These are phyloP conservation scores for Protophormia terraenovae DNA, from an alignment of 2,888 invertebrate species.

Conservation along the genomic window DNA sequence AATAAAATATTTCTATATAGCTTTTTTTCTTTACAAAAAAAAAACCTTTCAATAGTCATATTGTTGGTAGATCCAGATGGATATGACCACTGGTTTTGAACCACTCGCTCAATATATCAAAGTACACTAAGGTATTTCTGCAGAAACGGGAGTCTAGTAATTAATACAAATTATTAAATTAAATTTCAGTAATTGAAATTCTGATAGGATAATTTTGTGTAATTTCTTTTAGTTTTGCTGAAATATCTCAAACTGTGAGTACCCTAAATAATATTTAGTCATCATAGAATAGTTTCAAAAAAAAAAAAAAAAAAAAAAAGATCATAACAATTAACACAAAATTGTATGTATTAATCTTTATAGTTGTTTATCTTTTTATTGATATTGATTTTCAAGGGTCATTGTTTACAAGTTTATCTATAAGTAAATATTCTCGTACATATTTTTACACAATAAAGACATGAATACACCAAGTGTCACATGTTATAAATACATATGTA, in stretches of 20 bases:
- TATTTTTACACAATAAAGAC: not conserved
- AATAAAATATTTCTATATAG: too few relatives aligned
- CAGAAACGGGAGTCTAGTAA: too few relatives aligned
- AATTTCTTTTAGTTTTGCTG: not conserved
- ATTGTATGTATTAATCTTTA: constrained; percentile 20
- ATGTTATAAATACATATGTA: not conserved
- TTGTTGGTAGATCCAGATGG: too few relatives aligned
- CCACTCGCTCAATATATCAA: too few relatives aligned
- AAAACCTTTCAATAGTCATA: too few relatives aligned
- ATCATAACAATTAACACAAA: not conserved
- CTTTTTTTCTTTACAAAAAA: too few relatives aligned
- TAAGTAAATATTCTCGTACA: not conserved
- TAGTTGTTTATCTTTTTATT: constrained; percentile 37
- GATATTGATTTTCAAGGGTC: constrained; percentile 38
- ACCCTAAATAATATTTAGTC: constrained; percentile 3
- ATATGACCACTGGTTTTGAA: too few relatives aligned
- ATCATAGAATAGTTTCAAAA: constrained; percentile 1
- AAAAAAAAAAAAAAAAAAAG: too few relatives aligned
- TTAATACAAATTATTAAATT: too few relatives aligned
- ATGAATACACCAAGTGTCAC: not conserved
- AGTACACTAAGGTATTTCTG: too few relatives aligned
- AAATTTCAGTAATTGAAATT: too few relatives aligned
- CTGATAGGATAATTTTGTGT: too few relatives aligned
- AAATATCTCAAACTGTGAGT: constrained; percentile 4
- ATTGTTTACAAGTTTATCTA: constrained; percentile 1